A percentile compares a stretch with the other conserved stretches of the same genome.
Conservation (phyloP, 2,888 invertebrate species). For the Tetrapedia diversipes region DNA sequence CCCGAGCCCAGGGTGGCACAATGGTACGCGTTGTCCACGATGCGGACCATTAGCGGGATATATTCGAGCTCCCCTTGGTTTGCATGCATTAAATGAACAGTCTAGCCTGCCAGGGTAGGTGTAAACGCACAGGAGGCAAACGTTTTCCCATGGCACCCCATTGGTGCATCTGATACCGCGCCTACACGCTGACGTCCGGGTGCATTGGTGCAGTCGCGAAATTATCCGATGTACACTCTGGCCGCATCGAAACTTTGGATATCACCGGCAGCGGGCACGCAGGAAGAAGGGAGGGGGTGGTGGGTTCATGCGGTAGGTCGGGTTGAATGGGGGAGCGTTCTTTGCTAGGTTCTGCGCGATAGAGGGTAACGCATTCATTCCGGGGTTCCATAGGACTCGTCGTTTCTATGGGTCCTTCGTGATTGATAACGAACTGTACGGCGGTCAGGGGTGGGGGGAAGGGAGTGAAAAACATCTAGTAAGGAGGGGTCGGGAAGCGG, state of each 20-base stretch:
- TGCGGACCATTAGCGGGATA: slow-evolving; percentile 63
- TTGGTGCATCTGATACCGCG: slow-evolving; percentile 39
- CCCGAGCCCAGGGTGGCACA: slow-evolving; percentile 30
- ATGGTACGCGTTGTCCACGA: slow-evolving; percentile 59
- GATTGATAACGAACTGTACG: slow-evolving; percentile 56
- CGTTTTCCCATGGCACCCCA: slow-evolving; percentile 51
- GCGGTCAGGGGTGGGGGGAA: too few relatives aligned
- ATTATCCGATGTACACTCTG: slow-evolving; percentile 36
- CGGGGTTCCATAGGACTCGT: slow-evolving; percentile 17
- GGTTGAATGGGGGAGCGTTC: slow-evolving; percentile 44
- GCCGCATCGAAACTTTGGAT: slow-evolving; percentile 51
- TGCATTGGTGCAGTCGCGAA: slow-evolving; percentile 15
- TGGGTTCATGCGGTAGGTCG: slow-evolving; percentile 22
- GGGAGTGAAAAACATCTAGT: slow-evolving; percentile 15
- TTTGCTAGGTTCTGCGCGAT: slow-evolving; percentile 39
- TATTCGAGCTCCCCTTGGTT: slow-evolving; percentile 50
- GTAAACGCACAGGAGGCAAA: slow-evolving; percentile 53
- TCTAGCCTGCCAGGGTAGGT: slow-evolving; percentile 22
- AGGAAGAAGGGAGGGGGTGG: background rate
- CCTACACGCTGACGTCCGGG: background rate
- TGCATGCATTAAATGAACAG: slow-evolving; percentile 59
- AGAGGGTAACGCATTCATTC: slow-evolving; percentile 40
- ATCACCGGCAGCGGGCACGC: slow-evolving; percentile 9
- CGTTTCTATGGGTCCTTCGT: slow-evolving; percentile 44
- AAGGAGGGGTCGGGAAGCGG: background rate